Evolutionary conservation across 1,140 invertebrate species (phyloP).

Genomic region (Camponotus vicinus): DNA sequence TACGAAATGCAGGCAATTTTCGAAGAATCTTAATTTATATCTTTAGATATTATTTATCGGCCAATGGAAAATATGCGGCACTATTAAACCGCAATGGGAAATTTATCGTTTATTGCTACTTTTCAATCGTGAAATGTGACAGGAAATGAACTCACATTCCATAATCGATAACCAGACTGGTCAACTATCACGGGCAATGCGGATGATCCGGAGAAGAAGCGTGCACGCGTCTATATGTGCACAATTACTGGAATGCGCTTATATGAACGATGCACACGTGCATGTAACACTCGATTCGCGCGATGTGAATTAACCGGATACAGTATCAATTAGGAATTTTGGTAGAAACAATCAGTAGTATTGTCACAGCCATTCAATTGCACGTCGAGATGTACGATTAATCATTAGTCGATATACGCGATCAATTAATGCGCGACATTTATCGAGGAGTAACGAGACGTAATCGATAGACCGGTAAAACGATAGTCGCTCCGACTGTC

Average conservation of each 20-base stretch:
- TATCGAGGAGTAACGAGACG: conserved; percentile 17
- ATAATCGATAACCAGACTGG: conserved; percentile 32
- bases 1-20: neutral
- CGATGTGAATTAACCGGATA: neutral
- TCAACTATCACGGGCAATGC: conserved; percentile 11
- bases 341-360: conserved; percentile 17
- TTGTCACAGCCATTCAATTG: conserved; percentile 10
- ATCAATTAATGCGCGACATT: conserved; percentile 40
- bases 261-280: neutral
- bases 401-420: conserved; percentile 7
- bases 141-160: conserved; percentile 11
- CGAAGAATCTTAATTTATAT: neutral
- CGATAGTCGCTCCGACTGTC: neutral
- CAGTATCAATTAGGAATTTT: conserved; percentile 35
- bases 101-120: conserved; percentile 28
- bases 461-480: neutral
- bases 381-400: conserved; percentile 9
- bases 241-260: conserved; percentile 3
- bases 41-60: neutral
- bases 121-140: neutral
- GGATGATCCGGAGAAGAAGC: conserved; percentile 9
- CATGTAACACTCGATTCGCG: neutral
- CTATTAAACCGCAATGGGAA: neutral
- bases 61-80: neutral
- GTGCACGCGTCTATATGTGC: neutral